Percentiles rank a stretch among this genome's conserved stretches.
These are phyloP conservation scores for Brachyrhaphis roseni DNA, from an alignment of 2,797 vertebrate genomes.

Conservation along the genomic window DNA sequence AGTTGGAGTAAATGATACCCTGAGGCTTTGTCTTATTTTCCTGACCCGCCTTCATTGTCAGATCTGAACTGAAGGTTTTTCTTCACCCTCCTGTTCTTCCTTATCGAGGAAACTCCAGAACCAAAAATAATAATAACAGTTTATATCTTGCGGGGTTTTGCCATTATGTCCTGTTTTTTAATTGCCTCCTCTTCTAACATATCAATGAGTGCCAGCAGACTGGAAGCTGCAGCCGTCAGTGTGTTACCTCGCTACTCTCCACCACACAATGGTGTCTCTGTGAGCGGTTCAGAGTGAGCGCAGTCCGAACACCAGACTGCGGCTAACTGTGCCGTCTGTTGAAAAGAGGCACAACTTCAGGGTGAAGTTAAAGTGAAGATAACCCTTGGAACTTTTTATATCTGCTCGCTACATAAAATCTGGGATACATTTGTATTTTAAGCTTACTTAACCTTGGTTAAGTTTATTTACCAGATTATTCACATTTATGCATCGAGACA, in stretches of 20 bases:
- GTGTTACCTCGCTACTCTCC: slow-evolving; percentile 13
- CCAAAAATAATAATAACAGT: not conserved
- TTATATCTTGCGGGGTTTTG: not conserved
- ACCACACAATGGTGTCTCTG: slow-evolving; percentile 50
- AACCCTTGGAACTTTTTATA: not conserved
- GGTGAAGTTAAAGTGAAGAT: not conserved
- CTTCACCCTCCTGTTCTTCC: not conserved
- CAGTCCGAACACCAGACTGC: slow-evolving; percentile 26
- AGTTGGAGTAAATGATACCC: not conserved
- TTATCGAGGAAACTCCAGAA: not conserved
- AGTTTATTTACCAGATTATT: too few relatives aligned
- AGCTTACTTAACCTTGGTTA: not conserved
- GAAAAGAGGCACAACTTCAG: slow-evolving; percentile 4
- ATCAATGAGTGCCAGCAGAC: slow-evolving; percentile 48
- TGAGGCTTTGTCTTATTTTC: not conserved
- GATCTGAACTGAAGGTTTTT: not conserved
- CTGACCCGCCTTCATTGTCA: not conserved
- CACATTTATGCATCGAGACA: not conserved
- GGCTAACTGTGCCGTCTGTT: slow-evolving; percentile 2
- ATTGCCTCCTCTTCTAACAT: slow-evolving; percentile 3
- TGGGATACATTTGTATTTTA: not conserved
- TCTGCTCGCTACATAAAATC: not conserved
- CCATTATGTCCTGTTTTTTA: not conserved
- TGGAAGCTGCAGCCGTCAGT: slow-evolving; percentile 23
- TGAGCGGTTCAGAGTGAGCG: slow-evolving; percentile 20